A percentile compares a stretch with the other conserved stretches of the same genome.
Conservation (phyloP, 2,797 vertebrate species). For the Apogon talboti region DNA sequence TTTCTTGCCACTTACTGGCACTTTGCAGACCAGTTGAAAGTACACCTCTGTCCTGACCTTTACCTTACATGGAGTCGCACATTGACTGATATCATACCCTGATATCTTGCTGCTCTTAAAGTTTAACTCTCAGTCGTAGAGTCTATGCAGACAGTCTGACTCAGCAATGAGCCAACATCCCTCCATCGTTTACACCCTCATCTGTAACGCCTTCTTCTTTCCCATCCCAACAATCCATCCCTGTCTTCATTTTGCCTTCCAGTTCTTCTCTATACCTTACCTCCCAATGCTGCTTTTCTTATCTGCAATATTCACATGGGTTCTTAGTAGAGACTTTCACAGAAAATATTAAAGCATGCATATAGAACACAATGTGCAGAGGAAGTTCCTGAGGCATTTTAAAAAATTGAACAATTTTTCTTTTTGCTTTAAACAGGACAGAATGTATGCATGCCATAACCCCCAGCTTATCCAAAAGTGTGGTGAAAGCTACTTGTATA, state of each 20-base stretch:
- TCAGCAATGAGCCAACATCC: constrained; percentile 72
- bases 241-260: constrained; percentile 20
- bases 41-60: no score
- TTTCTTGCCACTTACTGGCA: no score
- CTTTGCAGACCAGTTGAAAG: no score
- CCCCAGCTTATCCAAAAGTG: neutral
- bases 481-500: neutral
- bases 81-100: no score
- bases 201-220: constrained; percentile 3
- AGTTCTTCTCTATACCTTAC: neutral
- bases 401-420: neutral
- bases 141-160: constrained; percentile 79
- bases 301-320: constrained; percentile 12
- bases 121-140: constrained; percentile 66
- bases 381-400: no score
- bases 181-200: constrained; percentile 37
- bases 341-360: constrained; percentile 4
- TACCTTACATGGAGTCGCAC: no score
- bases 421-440: neutral
- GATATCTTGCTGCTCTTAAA: constrained; percentile 45
- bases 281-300: neutral
- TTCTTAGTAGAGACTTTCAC: constrained; percentile 2
- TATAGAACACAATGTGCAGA: no score
- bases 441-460: neutral
- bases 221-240: constrained; percentile 4